phyloP scores from a whole-genome alignment of 2,797 vertebrate species.

The Macroramphosus scolopax region DNA sequence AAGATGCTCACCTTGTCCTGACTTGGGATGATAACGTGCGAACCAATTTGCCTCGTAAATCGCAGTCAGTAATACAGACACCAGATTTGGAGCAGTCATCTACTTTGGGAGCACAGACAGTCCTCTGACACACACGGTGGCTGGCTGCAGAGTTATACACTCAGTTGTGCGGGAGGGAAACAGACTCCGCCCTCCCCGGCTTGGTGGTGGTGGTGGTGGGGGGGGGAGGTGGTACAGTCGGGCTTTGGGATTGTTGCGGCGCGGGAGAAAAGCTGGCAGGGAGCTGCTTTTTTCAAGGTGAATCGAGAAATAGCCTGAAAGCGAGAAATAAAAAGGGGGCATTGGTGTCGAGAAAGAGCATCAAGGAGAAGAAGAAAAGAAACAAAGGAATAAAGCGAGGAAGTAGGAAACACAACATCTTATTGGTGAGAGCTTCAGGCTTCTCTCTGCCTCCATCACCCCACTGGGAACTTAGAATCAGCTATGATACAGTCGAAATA shows the following conservation, averaged over 20 bases:
- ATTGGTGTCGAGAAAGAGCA: background rate
- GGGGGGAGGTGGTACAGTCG: slow-evolving; percentile 44
- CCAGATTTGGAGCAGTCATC: slow-evolving; percentile 68
- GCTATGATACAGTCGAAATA: too few relatives aligned
- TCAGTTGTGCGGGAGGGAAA: slow-evolving; percentile 52
- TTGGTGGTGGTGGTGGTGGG: slow-evolving; percentile 23
- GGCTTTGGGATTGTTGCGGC: slow-evolving; percentile 46
- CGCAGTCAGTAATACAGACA: slow-evolving; percentile 66
- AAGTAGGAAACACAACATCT: too few relatives aligned
- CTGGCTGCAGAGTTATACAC: slow-evolving; percentile 84
- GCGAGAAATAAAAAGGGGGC: slow-evolving; percentile 17
- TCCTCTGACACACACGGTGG: slow-evolving; percentile 86
- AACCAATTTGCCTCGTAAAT: slow-evolving; percentile 55
- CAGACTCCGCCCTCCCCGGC: slow-evolving; percentile 79
- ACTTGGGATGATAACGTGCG: slow-evolving; percentile 53
- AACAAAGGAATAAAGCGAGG: too few relatives aligned
- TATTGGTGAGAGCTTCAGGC: too few relatives aligned
- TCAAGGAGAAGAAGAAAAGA: too few relatives aligned
- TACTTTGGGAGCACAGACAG: slow-evolving; percentile 83
- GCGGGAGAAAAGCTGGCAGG: slow-evolving; percentile 59
- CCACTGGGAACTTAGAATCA: too few relatives aligned
- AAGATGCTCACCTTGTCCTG: slow-evolving; percentile 72
- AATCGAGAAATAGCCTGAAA: slow-evolving; percentile 53
- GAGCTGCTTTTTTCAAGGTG: slow-evolving; percentile 66
- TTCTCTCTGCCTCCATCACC: too few relatives aligned